A percentile compares a stretch with the other conserved stretches of the same genome.
Evolutionary conservation across 2,888 invertebrate genomes (phyloP).

Genomic region (Dicyrtoma fusca): DNA sequence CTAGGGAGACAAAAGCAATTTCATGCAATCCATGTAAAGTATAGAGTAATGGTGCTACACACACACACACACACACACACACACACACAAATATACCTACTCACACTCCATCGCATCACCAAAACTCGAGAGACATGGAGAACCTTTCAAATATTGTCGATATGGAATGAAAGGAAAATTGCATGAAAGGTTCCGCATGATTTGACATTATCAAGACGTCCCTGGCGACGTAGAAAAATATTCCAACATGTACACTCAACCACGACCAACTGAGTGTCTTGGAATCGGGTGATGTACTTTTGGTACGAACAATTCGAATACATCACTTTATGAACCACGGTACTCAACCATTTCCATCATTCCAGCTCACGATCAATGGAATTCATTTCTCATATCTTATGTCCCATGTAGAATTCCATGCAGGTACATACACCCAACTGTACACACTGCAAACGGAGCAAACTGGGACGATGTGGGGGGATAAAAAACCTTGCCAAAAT

Average conservation of each 20-base stretch:
- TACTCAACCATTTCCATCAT: not conserved
- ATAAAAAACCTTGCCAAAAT: constrained; percentile 24
- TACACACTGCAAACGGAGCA: not conserved
- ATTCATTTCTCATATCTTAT: constrained; percentile 9
- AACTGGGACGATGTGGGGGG: not conserved
- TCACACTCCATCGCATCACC: too few species aligned
- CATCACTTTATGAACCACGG: not conserved
- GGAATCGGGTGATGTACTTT: constrained; percentile 1
- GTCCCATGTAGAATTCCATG: not conserved
- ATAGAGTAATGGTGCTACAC: not conserved
- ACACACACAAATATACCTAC: constrained; percentile 5
- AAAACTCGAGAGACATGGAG: not conserved
- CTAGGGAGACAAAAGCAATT: constrained; percentile 27
- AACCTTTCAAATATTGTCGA: constrained; percentile 31
- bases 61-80: constrained; percentile 9
- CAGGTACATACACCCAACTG: too few species aligned
- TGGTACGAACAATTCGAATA: constrained; percentile 16
- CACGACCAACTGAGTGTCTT: not conserved
- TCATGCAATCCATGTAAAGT: constrained; percentile 20
- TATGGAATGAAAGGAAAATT: constrained; percentile 34
- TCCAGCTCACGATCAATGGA: constrained; percentile 17
- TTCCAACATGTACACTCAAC: constrained; percentile 7
- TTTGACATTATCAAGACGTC: constrained; percentile 29
- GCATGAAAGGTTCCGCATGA: constrained; percentile 33
- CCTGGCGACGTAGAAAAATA: constrained; percentile 27